Conservation (phyloP, 1,140 invertebrate species). For the Branchinecta lindahli region DNA sequence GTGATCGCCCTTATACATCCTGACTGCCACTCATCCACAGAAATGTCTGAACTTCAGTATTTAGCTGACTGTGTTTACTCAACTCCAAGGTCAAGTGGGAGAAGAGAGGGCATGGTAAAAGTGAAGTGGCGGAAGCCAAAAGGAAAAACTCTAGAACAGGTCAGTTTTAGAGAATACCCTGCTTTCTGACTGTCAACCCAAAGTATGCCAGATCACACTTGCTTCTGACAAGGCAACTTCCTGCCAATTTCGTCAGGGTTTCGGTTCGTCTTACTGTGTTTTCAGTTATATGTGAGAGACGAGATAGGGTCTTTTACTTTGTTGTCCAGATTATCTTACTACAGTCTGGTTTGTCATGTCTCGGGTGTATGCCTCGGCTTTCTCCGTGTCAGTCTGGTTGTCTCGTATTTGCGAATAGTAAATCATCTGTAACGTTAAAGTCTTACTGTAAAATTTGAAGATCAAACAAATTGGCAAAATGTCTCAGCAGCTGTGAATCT, state of each 20-base stretch:
- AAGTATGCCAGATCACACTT: not conserved
- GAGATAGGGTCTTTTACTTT: no score
- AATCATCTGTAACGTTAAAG: no score
- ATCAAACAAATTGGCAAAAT: no score
- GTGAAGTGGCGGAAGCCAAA: not conserved
- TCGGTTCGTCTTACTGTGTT: no score
- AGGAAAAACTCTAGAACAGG: not conserved
- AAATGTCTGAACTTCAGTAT: not conserved
- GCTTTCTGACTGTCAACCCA: not conserved
- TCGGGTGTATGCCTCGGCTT: no score
- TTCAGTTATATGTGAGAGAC: no score
- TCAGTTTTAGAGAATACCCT: not conserved
- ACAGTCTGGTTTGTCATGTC: no score
- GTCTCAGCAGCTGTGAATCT: no score
- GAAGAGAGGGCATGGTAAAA: not conserved
- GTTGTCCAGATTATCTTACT: no score
- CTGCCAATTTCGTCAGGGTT: not conserved
- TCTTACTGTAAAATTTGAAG: no score
- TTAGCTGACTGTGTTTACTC: not conserved
- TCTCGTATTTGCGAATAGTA: no score
- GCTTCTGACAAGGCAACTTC: not conserved
- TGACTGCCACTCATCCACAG: not conserved
- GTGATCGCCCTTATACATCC: not conserved
- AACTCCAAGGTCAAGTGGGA: not conserved
- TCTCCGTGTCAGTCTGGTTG: no score